Base-by-base conservation (phyloP, 2,113 vertebrate species). In the Lethenteron camtschaticum region DNA sequence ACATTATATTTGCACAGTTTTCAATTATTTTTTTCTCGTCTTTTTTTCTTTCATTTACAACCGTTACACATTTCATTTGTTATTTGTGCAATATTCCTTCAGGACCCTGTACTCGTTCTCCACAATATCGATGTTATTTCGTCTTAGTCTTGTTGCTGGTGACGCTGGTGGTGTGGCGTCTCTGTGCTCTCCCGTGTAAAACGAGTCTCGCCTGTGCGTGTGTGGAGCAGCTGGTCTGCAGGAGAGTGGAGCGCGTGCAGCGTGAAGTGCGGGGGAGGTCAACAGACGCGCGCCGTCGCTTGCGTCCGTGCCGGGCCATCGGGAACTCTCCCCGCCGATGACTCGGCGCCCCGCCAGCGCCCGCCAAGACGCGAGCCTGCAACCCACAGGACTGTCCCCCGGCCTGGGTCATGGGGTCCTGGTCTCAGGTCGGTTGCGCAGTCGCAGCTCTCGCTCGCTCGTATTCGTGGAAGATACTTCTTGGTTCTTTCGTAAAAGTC, bases 281-380 rank as follows among this genome's bases (percentile, higher is more conserved):
- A 91, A 73, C 89, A 95, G 78, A 87, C 76, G 8, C 82, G 92
- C 11, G 77, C 76, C 1, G 69, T 94, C 72, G 83, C 82, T 70
- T 99, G 92, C 72, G 73, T 89, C 70, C 88, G 88, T 75, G 95
- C 81, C 75, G 80, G 84, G 12, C 89, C 89, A 75, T 86, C 87
- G 69, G 79, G 83, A 57, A 88, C 90, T 24, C 88, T 87, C 70
- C 73, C 76, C 0, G 85, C 83, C 63, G 71, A 81, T 1, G 87
- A 86, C 73, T 84, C 87, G 1, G 78, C 89, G 71, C 90, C 1
- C 81, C 86, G 71, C 81, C 82, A 72, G 83, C 87, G 1, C 94
- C 87, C 0, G 76, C 83, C 0, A 86, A 88, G 71, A 69, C 85
- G 57, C 88, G 88, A 75, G 73, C 78, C 68, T 99, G 94, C 78